Conservation (phyloP, 2,888 invertebrate species). For the Melieria picta region DNA sequence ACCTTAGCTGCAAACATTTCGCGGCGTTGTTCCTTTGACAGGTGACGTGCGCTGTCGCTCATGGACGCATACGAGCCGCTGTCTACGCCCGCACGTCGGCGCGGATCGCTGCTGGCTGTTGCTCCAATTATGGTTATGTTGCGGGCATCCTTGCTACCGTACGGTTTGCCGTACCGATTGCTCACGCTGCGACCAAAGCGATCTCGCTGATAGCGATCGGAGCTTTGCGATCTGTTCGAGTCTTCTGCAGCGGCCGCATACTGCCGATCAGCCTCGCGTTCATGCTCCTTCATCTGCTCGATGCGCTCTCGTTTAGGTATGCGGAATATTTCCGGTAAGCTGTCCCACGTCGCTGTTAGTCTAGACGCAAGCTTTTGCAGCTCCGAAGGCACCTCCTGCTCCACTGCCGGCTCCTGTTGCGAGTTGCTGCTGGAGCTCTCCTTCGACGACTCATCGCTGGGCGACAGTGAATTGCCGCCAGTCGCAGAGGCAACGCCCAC, state of each 20-base stretch:
- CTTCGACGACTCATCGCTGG: conserved; percentile 45
- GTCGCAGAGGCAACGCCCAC: conserved; percentile 33
- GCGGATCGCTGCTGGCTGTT: conserved; percentile 22
- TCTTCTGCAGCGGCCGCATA: conserved; percentile 53
- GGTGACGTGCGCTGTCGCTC: conserved; percentile 43
- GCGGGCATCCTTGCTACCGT: conserved; percentile 37
- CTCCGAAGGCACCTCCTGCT: conserved; percentile 37
- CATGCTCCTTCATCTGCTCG: conserved; percentile 95
- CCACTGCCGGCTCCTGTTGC: conserved; percentile 20
- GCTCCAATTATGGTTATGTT: conserved; percentile 37
- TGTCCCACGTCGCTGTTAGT: conserved; percentile 57
- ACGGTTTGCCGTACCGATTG: conserved; percentile 39
- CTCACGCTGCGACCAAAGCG: conserved; percentile 44
- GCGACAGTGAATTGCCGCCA: conserved; percentile 32
- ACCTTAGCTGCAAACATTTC: conserved; percentile 64
- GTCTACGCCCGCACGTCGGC: conserved; percentile 25
- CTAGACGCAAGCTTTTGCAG: conserved; percentile 55
- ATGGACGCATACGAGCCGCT: not conserved
- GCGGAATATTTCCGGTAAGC: conserved; percentile 74
- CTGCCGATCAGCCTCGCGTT: conserved; percentile 83
- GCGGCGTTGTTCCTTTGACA: conserved; percentile 62
- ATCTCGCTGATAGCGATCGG: conserved; percentile 45
- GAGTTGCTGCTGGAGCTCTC: conserved; percentile 43
- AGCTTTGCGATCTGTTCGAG: conserved; percentile 18
- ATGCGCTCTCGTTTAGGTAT: conserved; percentile 94